Conservation (phyloP, 2,113 vertebrate species). For the Tiliqua scincoides region DNA sequence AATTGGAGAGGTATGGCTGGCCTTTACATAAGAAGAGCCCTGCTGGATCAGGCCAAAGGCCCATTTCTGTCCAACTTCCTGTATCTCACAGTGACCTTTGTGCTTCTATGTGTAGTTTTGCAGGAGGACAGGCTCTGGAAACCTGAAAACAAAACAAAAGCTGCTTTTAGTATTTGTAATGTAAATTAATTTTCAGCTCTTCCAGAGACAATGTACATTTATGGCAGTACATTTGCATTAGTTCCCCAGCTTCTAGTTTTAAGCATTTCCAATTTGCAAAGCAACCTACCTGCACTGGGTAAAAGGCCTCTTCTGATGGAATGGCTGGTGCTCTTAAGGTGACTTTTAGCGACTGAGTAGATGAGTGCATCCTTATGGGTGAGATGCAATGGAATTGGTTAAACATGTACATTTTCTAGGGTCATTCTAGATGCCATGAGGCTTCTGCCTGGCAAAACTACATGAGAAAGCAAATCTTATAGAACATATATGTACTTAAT, state of each 20-base stretch:
- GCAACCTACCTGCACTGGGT: not conserved
- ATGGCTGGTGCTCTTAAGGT: not conserved
- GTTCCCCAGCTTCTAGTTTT: constrained; percentile 23
- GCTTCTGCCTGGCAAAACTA: not conserved
- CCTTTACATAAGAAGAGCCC: no score
- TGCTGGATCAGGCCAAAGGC: no score
- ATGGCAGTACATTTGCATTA: not conserved
- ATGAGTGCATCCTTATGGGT: not conserved
- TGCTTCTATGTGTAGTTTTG: not conserved
- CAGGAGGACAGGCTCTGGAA: not conserved
- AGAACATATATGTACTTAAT: not conserved
- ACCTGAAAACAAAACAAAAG: constrained; percentile 10
- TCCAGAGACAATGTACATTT: not conserved
- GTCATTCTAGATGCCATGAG: not conserved
- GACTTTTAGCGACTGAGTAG: not conserved
- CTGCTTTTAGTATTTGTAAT: not conserved
- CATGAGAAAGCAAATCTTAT: not conserved
- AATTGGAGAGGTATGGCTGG: not conserved
- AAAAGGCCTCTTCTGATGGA: not conserved
- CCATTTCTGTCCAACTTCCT: no score
- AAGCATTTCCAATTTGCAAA: constrained; percentile 15
- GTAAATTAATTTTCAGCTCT: no score
- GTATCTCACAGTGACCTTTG: no score
- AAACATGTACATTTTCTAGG: not conserved
- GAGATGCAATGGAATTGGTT: not conserved